Conservation (phyloP, 2,113 vertebrate genomes). For the Bubalus kerabau region DNA sequence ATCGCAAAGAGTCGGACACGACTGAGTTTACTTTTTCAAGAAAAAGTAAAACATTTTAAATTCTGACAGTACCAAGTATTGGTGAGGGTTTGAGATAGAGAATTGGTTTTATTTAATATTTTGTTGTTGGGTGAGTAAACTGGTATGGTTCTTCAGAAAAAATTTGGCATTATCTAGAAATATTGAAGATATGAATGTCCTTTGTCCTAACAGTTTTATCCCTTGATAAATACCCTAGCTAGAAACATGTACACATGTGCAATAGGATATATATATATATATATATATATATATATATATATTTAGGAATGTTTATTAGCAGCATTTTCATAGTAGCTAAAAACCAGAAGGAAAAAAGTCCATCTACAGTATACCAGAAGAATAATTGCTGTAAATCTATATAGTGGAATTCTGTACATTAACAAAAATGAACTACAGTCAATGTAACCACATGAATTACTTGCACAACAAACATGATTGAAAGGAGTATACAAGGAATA, state of each 20-base stretch:
- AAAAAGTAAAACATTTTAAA: constrained; percentile 11
- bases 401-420: not conserved
- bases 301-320: not conserved
- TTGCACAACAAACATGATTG: not conserved
- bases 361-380: not conserved
- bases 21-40: not conserved
- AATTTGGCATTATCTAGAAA: not conserved
- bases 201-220: not conserved
- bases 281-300: no score
- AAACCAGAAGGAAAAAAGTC: not conserved
- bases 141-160: not conserved
- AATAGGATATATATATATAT: not conserved
- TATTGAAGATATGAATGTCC: not conserved
- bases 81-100: not conserved
- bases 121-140: not conserved
- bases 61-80: not conserved
- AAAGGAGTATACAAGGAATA: not conserved
- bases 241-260: not conserved
- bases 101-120: constrained; percentile 14
- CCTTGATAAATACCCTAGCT: not conserved
- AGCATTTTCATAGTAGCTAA: not conserved
- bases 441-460: not conserved
- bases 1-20: not conserved
- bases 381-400: not conserved
- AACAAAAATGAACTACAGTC: not conserved